Conservation (phyloP, 1,140 invertebrate genomes). For the Microplitis mediator region DNA sequence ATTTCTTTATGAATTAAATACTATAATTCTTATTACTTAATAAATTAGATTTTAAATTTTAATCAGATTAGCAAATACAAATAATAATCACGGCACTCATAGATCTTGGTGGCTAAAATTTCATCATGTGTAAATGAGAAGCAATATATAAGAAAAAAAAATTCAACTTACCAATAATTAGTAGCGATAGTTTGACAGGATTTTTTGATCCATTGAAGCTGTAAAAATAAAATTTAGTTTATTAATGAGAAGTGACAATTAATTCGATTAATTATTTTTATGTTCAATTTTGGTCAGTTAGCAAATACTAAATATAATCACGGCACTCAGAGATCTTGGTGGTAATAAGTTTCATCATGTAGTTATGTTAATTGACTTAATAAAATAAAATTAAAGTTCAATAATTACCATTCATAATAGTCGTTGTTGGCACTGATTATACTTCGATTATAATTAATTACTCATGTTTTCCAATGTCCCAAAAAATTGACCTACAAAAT, state of each 20-base stretch:
- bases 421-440: too few relatives aligned
- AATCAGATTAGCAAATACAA: constrained; percentile 24
- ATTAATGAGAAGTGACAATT: not conserved
- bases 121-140: constrained; percentile 11
- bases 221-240: not conserved
- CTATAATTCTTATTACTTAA: too few relatives aligned
- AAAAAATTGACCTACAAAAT: not conserved
- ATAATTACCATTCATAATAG: too few relatives aligned
- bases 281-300: not conserved
- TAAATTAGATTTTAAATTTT: too few relatives aligned
- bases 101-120: constrained; percentile 31
- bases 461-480: too few relatives aligned
- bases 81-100: constrained; percentile 29
- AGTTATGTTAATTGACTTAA: too few relatives aligned
- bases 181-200: not conserved
- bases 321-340: constrained; percentile 33
- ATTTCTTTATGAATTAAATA: too few relatives aligned
- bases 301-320: constrained; percentile 30
- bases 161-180: too few relatives aligned
- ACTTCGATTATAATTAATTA: too few relatives aligned
- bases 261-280: too few relatives aligned
- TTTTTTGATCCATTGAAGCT: not conserved
- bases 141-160: not conserved
- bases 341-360: constrained; percentile 22
- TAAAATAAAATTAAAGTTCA: too few relatives aligned